phyloP scores from a whole-genome alignment of 2,113 vertebrate genomes.

The Isurus oxyrinchus region DNA sequence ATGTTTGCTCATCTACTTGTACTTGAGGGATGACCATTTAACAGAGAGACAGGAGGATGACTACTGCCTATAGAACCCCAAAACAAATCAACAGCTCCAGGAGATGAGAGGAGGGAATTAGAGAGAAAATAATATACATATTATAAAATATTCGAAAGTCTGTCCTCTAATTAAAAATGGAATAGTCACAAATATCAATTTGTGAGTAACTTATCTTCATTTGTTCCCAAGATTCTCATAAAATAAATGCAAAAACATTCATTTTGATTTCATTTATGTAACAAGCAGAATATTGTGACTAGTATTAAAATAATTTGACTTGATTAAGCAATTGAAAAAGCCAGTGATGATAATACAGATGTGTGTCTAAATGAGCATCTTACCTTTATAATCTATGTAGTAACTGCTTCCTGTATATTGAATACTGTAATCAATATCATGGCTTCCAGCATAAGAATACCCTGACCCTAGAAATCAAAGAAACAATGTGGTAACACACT shows the following conservation, averaged over 20 bases:
- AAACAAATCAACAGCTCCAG: not conserved
- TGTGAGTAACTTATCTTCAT: not conserved
- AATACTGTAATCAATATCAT: not conserved
- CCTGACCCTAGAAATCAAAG: conserved; percentile 15
- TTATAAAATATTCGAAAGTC: too few relatives aligned
- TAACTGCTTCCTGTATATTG: conserved; percentile 13
- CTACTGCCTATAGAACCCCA: not conserved
- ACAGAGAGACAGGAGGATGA: not conserved
- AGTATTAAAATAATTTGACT: not conserved
- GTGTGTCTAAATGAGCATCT: not conserved
- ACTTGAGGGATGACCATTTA: not conserved
- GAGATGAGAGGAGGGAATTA: not conserved
- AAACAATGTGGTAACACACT: not conserved
- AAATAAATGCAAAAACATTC: not conserved
- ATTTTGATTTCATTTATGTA: not conserved
- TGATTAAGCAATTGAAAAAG: not conserved
- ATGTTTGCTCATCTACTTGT: not conserved
- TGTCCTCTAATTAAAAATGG: too few relatives aligned
- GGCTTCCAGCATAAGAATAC: conserved; percentile 11
- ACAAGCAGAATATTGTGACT: not conserved
- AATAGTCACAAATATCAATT: not conserved
- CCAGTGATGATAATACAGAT: not conserved
- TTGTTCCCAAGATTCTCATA: not conserved
- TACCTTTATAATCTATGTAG: not conserved
- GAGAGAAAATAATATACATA: not conserved